Base-by-base conservation (phyloP, 2,113 vertebrate genomes). In the Anhinga anhinga region DNA sequence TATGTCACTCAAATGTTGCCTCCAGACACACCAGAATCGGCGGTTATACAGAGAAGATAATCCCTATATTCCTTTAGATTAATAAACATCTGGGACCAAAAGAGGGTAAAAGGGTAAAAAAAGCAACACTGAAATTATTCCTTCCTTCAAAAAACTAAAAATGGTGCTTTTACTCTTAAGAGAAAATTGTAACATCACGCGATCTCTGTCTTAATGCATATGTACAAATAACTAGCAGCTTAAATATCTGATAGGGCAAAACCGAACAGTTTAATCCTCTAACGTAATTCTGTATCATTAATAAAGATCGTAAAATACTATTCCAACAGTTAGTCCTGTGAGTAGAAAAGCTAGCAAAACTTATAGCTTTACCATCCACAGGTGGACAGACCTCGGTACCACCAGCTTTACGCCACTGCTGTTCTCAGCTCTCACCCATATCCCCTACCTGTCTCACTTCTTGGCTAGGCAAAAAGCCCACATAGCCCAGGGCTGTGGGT, bases 1-100 rank as follows among this genome's bases (percentile, higher is more conserved):
- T 93, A 95, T 90, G 86, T 96, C 90, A 91, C 85, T 97, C 95
- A 97, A 58, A 92, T 53, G 32, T 63, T 94, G 62, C 71, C 71
- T 85, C 86, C 84, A 87, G 95, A 93, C 85, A 76, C 78, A 90
- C 23, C 74, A 91, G 79, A 97, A 97, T 44, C 6, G 15, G 59
- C 55, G 63, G n/a, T 89, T 81, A 93, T 88, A 83, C 3, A n/a
- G 38, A 92, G 25, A 77, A 93, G 15, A 53, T 67, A 90, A 95
- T 86, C 32, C 62, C 27, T 59, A 5, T 49, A 90, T 59, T 88
- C 30, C 10, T 72, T 70, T 88, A 29, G 42, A 62, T 88, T 86
- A 90, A 90, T 78, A 95, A 96, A 86, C 58, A 95, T 8, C 36
- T 93, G 58, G 20, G 26, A 78, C n/a, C 27, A 72, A 72, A 89